phyloP scores from a whole-genome alignment of 23 tunicate genomes.

The Halocynthia aurantium region DNA sequence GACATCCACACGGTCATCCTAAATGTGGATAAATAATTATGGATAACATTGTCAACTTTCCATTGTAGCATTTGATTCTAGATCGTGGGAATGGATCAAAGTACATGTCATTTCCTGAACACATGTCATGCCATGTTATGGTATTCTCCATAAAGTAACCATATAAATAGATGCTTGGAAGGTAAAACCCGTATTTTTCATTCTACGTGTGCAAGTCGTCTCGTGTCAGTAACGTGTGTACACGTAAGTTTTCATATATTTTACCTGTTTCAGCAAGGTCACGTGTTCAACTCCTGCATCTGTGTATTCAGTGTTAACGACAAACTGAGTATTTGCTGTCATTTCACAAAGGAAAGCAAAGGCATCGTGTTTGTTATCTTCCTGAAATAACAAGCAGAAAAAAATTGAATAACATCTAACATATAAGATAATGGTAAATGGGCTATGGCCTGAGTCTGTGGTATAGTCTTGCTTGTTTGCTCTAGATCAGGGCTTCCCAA shows the following conservation, averaged over 20 bases:
- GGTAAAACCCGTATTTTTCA: background rate
- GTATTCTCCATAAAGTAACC: too few species aligned
- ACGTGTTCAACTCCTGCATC: conserved; percentile 62
- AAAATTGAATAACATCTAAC: too few species aligned
- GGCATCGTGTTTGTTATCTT: conserved; percentile 59
- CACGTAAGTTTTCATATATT: background rate
- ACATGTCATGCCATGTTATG: too few species aligned
- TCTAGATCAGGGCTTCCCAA: too few species aligned
- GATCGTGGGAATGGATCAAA: too few species aligned
- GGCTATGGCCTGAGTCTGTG: too few species aligned
- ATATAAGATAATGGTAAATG: too few species aligned
- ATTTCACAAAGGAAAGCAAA: conserved; percentile 45
- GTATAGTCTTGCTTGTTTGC: too few species aligned
- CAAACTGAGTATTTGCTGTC: conserved; percentile 41
- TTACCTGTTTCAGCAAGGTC: conserved; percentile 46
- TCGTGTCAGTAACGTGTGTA: background rate
- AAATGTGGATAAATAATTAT: background rate
- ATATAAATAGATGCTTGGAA: background rate
- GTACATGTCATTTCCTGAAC: too few species aligned
- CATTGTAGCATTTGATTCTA: too few species aligned
- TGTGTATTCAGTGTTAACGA: conserved; percentile 74
- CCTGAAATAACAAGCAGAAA: conserved; percentile 4
- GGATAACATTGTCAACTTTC: too few species aligned
- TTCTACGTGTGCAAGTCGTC: too few species aligned
- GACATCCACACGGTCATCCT: conserved; percentile 56